Evolutionary conservation across 2,113 vertebrate genomes (phyloP), one percentile per base, ranked within the genome.

Genomic region (Andinoacara biseriatus): DNA sequence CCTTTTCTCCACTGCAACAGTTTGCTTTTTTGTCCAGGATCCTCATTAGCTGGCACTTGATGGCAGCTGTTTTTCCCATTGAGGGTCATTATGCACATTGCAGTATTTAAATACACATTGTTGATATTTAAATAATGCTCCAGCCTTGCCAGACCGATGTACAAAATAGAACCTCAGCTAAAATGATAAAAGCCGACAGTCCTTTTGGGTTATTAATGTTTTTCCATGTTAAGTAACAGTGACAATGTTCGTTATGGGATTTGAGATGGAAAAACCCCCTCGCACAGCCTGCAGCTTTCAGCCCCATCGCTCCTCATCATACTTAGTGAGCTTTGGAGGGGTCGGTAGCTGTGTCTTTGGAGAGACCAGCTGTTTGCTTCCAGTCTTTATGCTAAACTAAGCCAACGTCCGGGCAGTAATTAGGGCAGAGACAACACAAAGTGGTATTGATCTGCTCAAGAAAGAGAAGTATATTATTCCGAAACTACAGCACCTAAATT

Each of bases 281-380:
- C 62, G 13, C 38, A 72, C 43, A 52, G 46, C 67, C 67, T 72
- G 67, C 46, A 72, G 31, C 67, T 72, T 72, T 72, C 67, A 14
- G 67, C 67, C 31, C 6, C 67, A 72, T 52, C 26, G 24, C 43
- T 31, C 52, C 65, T 69, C 65, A 69, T 69, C 49, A 52, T 43
- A 60, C 35, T 76, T 46, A 58, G 26, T 35, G 43, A 61, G 76
- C 29, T 62, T 59, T 62, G 22, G 18, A 60, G 26, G 40, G 40
- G 18, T 60, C 10, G 46, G 20, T 72, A 54, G 67, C 46, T 52
- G 65, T 72, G 46, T 72, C 52, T 72, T 54, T 72, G 46, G 26
- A 52, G 18, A 49, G 43, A 33, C 58, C 76, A 78, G 58, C 63
- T 72, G 65, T 81, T 59, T 49, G 62, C 22, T 10, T 40, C 35